These are phyloP conservation scores for Vanessa cardui DNA, from an alignment of 2,888 invertebrate genomes.

Conservation along the genomic window DNA sequence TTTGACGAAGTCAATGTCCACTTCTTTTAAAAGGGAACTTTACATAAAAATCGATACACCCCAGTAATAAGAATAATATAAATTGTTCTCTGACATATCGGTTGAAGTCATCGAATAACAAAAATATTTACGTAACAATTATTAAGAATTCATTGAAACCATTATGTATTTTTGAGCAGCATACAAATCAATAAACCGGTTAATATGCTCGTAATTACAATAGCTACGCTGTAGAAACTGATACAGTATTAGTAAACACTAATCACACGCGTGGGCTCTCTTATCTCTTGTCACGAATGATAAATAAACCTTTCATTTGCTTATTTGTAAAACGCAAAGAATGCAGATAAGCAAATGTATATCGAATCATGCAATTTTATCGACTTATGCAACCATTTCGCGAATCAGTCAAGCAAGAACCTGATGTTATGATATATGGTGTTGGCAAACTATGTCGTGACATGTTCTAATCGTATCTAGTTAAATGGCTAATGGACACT, in stretches of 20 bases:
- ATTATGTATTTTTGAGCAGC: not conserved
- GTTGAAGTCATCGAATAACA: too few species aligned
- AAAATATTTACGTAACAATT: too few species aligned
- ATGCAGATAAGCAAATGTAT: constrained; percentile 33
- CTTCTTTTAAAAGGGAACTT: too few species aligned
- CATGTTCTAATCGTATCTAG: constrained; percentile 76
- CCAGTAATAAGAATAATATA: too few species aligned
- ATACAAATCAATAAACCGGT: not conserved
- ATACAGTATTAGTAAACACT: constrained; percentile 25
- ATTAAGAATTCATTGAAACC: too few species aligned
- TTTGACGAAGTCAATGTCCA: too few species aligned
- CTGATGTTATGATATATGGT: constrained; percentile 65
- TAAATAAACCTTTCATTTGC: constrained; percentile 31
- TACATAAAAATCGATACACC: too few species aligned
- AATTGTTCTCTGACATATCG: too few species aligned
- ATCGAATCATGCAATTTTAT: constrained; percentile 29
- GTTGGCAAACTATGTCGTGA: constrained; percentile 70
- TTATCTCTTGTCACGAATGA: constrained; percentile 31
- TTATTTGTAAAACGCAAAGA: constrained; percentile 34
- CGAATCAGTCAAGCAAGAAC: constrained; percentile 26
- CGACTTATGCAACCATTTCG: constrained; percentile 30
- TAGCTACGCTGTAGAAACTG: constrained; percentile 1
- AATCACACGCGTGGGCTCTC: constrained; percentile 18
- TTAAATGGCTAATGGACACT: constrained; percentile 80
- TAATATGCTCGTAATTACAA: not conserved